Base-by-base conservation (phyloP, 2,888 invertebrate genomes). In the Crocallis elinguaria region DNA sequence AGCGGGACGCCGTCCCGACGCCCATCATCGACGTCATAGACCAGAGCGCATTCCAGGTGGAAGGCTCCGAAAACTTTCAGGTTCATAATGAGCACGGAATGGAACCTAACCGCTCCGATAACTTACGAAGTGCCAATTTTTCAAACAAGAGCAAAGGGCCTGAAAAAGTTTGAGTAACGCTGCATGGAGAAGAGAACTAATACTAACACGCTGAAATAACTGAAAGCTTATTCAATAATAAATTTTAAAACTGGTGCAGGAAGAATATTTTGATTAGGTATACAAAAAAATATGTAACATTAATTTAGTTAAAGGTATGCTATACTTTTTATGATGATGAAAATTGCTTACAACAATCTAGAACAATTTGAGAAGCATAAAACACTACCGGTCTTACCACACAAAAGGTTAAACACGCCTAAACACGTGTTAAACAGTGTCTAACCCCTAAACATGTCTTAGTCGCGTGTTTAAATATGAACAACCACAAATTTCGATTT, bases 11-110 rank as follows among this genome's bases (percentile, higher is more conserved):
- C 0, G 97, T 98, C 0, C 86, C 98, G 50, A 97, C 98, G 60
- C 99, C 99, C 4, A 95, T 98, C 59, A 99, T 99, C 57, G 99
- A 99, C 88, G 95, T 97, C 30, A 96, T 99, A 59, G 96, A 97
- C 79, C 83, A 96, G 72, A 93, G 94, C 64, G 95, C 94, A 8
- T 93, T 98, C 77, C 93, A 93, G 45, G 55, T 86, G 1, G 64
- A 86, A 6, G 77, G 75, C 0, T 69, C 85, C 0, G 75, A 80
- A 1, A 58, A 71, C 7, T 88, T 84, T 44, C 89, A 91, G 90
- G 90, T 85, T 54, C 37, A 29, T 7, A 3, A 17, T 30, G 27
- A 2, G 16, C 21, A 32, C 36, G 37, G 37, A n/a, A n/a, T n/a
- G n/a, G n/a, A n/a, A n/a, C n/a, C n/a, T n/a, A n/a, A n/a, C n/a